Conservation (phyloP, 2,113 vertebrate genomes). For the Hydropotes inermis region DNA sequence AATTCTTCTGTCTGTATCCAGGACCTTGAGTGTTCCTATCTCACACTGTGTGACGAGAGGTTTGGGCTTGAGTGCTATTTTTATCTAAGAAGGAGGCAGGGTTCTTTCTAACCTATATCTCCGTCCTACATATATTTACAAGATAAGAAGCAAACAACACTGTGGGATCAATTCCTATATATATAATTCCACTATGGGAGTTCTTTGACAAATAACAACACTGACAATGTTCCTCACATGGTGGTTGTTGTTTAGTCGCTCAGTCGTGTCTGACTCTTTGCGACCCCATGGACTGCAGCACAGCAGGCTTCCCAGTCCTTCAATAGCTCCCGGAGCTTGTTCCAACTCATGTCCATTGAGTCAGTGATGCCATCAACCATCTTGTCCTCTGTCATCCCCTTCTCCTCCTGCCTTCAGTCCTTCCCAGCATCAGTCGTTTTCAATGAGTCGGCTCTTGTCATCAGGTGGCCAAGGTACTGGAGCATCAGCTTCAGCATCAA, state of each 20-base stretch:
- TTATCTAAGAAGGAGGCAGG: not conserved
- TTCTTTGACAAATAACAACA: not conserved
- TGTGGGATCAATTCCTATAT: not conserved
- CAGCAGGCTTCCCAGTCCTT: not conserved
- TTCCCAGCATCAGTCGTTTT: not conserved
- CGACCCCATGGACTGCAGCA: not conserved
- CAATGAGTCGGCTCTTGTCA: not conserved
- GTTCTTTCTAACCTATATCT: rapidly evolving
- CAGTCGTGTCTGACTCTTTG: not conserved
- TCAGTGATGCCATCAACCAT: not conserved
- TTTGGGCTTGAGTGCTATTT: not conserved
- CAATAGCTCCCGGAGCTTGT: not conserved
- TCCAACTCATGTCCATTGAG: not conserved
- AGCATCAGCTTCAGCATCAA: not conserved
- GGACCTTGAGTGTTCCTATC: not conserved
- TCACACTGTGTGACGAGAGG: not conserved
- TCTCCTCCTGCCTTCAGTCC: not conserved
- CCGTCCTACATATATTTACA: not conserved
- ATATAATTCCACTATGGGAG: not conserved
- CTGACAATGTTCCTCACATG: not conserved
- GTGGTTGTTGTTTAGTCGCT: not conserved
- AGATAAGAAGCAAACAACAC: not conserved
- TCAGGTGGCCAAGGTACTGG: not conserved
- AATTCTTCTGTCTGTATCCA: not conserved
- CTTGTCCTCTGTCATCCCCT: not conserved